phyloP scores from a whole-genome alignment of 2,888 invertebrate species.

The Villa cingulata region DNA sequence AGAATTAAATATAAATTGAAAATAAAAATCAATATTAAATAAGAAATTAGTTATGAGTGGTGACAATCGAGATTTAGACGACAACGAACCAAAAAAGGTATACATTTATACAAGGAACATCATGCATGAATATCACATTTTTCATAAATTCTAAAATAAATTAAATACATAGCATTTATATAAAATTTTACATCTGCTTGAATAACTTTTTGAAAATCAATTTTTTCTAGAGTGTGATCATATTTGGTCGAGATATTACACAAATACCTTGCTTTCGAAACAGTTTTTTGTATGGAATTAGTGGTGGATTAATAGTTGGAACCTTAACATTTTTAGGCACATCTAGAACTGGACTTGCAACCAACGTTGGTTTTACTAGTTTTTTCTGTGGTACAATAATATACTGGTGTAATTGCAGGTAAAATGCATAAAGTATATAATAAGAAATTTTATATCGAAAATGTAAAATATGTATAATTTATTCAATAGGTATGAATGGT shows the following conservation, averaged over 20 bases:
- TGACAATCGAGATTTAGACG: too few relatives aligned
- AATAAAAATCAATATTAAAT: too few relatives aligned
- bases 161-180: too few relatives aligned
- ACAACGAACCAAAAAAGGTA: too few relatives aligned
- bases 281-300: conserved; percentile 60
- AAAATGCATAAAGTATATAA: background rate
- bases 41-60: too few relatives aligned
- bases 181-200: too few relatives aligned
- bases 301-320: conserved; percentile 53
- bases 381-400: conserved; percentile 49
- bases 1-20: too few relatives aligned
- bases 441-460: background rate
- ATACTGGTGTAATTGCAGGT: conserved; percentile 55
- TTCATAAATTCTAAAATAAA: too few relatives aligned
- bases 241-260: conserved; percentile 59
- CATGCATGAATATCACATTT: too few relatives aligned
- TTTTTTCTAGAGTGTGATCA: conserved; percentile 39
- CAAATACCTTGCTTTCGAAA: conserved; percentile 70
- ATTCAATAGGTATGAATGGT: conserved; percentile 47
- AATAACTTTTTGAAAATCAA: too few relatives aligned
- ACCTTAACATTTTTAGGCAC: conserved; percentile 58
- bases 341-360: conserved; percentile 48
- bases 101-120: too few relatives aligned
- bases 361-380: conserved; percentile 51
- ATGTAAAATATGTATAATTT: background rate